Conservation (phyloP, 2,113 vertebrate species). For the Nibea albiflora region DNA sequence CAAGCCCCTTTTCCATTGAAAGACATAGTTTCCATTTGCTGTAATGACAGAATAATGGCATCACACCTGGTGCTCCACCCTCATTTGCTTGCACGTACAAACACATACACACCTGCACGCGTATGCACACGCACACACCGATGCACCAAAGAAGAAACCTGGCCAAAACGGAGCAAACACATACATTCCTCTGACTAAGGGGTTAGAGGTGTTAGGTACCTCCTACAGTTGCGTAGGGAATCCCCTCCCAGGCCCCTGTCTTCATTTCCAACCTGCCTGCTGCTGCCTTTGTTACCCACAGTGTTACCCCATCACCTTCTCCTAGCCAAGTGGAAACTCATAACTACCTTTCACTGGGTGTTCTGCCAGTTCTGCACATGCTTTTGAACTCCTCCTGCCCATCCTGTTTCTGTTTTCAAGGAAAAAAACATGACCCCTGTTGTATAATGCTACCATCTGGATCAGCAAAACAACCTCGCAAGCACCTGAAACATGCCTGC, state of each 20-base stretch:
- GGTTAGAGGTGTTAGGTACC: slow-evolving; percentile 45
- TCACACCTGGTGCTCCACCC: slow-evolving; percentile 78
- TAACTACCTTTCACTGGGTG: slow-evolving; percentile 57
- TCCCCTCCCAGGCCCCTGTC: slow-evolving; percentile 39
- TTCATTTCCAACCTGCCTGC: slow-evolving; percentile 32
- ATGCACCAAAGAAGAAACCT: slow-evolving; percentile 44
- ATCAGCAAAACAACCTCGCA: slow-evolving; percentile 13
- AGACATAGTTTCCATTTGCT: slow-evolving; percentile 79
- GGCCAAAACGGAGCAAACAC: slow-evolving; percentile 67
- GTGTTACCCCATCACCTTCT: slow-evolving; percentile 26
- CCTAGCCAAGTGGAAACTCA: slow-evolving; percentile 61
- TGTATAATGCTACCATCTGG: slow-evolving; percentile 62
- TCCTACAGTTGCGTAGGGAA: slow-evolving; percentile 58
- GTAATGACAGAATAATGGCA: slow-evolving; percentile 74
- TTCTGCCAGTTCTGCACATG: slow-evolving; percentile 53
- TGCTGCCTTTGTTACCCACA: background rate
- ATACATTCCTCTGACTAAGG: slow-evolving; percentile 70
- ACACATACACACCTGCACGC: slow-evolving; percentile 41
- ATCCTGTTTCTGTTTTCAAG: slow-evolving; percentile 36
- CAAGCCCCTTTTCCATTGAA: slow-evolving; percentile 74
- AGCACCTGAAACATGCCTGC: slow-evolving; percentile 1
- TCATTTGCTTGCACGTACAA: slow-evolving; percentile 51
- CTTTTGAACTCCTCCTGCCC: slow-evolving; percentile 14
- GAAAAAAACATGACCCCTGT: slow-evolving; percentile 19
- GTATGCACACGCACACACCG: slow-evolving; percentile 11